Evolutionary conservation across 2,113 vertebrate species (phyloP), one percentile per base, ranked within the genome.

Genomic region (Apaloderma vittatum): DNA sequence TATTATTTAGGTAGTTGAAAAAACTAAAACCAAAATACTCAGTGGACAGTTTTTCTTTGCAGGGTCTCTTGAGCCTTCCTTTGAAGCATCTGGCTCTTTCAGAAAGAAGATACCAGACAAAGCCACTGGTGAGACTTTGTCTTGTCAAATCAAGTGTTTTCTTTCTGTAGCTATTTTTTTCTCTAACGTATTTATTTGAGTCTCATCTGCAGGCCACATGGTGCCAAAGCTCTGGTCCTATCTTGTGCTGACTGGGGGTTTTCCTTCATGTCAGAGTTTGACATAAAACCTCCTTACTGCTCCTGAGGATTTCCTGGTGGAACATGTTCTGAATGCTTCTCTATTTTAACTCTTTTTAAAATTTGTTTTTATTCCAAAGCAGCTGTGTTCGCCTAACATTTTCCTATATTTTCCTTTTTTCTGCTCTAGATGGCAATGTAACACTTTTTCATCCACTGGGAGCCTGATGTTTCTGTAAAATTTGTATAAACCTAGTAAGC

Each of bases 341-440:
- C 55, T 70, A 19, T 66, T 94, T 81, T n/a, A 40, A 49, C 10
- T 27, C 27, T 55, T 73, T 73, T 54, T 36, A 45, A 12, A 29
- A 17, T 24, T 26, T 34, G 13, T 71, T 36, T 32, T 36, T 72
- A 70, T 86, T 80, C 55, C 24, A 58, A 58, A 78, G 84, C 27
- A 59, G 34, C 15, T 40, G 13, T 22, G 16, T 75, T 88, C 67
- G 49, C 17, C 19, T 45, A 76, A 51, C 15, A 24, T 82, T 85
- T 93, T 77, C 23, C 23, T 51, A 45, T 80, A 22, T 73, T 91
- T 96, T 96, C 92, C 75, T 20, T 83, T 95, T 79, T 86, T 92
- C 88, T 94, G 54, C 96, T 97, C 85, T 95, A 97, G 94, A 88
- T 96, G 94, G 96, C 96, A 96, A 83, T 96, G 79, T 95, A 96